Evolutionary conservation across 1,140 invertebrate species (phyloP), one percentile per base, ranked within the genome.

Genomic region (Helicoverpa armigera): DNA sequence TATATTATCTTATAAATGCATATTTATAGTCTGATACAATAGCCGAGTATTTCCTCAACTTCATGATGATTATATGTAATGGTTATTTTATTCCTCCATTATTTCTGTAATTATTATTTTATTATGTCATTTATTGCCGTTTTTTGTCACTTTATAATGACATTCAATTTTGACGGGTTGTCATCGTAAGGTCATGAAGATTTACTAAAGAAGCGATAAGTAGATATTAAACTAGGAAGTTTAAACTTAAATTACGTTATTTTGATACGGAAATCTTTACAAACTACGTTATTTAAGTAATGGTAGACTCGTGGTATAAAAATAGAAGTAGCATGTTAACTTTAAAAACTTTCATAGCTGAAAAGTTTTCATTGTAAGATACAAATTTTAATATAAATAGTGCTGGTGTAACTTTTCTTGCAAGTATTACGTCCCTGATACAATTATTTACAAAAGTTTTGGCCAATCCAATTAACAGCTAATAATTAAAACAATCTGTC

Each of bases 251-350:
- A 69, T 50, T 50, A 12, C 23, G 18, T 4, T 43, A 51, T 69
- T 69, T 48, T 43, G 50, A 69, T 69, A n/a, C 65, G 65, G 65
- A 69, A 69, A 69, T 69, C 18, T 50, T 69, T 43, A 23, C 18
- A 13, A 48, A 43, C 63, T 9, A 48, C n/a, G 9, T 43, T 43
- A 58, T 18, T 18, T 58, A 2, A 18, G 53, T 54, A 54, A 54
- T 18, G 56, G 16, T 58, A 43, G 35, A 9, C 35, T 43, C 4
- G 35, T 9, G 9, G 35, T 35, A 5, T 43, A 7, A 43, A 43
- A 43, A 43, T 43, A 43, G 35, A 43, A 9, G 35, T 7, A 43
- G 35, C 4, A 43, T 9, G 35, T 43, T 43, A 43, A 43, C 35
- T 43, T 43, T 5, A 7, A 3, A 9, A 23, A 43, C 35, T 43